Conservation (phyloP, 2,888 invertebrate species). For the Octodonta nipae region DNA sequence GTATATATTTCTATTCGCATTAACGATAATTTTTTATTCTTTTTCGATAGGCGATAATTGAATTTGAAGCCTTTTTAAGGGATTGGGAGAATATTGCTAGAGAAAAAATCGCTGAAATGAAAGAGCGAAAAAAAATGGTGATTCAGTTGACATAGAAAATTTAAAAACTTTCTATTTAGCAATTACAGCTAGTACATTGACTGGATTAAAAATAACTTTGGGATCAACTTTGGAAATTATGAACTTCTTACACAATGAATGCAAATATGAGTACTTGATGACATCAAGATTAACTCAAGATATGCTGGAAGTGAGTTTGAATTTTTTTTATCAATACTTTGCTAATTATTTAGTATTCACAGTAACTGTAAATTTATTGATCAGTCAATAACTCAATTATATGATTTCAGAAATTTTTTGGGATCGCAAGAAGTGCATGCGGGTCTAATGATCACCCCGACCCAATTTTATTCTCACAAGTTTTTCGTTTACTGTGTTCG, state of each 20-base stretch:
- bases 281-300: not conserved
- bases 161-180: too few relatives aligned
- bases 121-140: too few relatives aligned
- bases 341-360: not conserved
- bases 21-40: not conserved
- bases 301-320: constrained; percentile 1
- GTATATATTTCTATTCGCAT: not conserved
- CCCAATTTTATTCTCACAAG: constrained; percentile 1
- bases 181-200: not conserved
- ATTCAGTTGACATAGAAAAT: too few relatives aligned
- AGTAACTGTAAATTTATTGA: too few relatives aligned
- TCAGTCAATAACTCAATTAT: not conserved
- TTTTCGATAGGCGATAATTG: not conserved
- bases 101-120: too few relatives aligned
- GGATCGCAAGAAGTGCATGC: constrained; percentile 1
- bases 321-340: not conserved
- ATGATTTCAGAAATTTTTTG: constrained; percentile 1
- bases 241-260: not conserved
- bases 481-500: not conserved
- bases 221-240: not conserved
- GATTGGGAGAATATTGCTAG: not conserved
- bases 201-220: not conserved
- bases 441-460: constrained; percentile 4
- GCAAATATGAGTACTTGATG: constrained; percentile 2
- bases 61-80: not conserved